Evolutionary conservation across 2,113 vertebrate genomes (phyloP).

Genomic region (Isurus oxyrinchus): DNA sequence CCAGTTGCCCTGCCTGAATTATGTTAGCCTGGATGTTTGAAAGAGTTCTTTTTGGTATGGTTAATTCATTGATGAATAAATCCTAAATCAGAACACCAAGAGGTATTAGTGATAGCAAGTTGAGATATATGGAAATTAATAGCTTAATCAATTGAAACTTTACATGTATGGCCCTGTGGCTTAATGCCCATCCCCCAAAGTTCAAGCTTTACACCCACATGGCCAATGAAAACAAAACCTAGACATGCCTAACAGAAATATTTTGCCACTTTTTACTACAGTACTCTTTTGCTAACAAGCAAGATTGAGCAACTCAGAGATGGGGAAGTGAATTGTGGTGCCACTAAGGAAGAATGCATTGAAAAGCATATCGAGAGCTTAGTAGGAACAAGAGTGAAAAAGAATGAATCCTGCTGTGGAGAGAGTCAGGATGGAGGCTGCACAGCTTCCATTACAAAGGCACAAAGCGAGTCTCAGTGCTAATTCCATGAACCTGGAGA

Average conservation of each 20-base stretch:
- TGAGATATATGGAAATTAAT: background rate
- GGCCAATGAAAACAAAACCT: background rate
- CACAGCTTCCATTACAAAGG: background rate
- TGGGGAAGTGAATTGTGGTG: background rate
- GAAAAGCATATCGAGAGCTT: background rate
- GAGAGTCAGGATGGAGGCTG: background rate
- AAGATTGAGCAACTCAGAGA: background rate
- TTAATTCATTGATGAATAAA: background rate
- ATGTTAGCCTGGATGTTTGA: background rate
- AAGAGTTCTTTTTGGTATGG: background rate
- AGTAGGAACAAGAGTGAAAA: background rate
- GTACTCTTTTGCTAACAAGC: background rate
- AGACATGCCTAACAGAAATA: background rate
- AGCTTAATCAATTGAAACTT: background rate
- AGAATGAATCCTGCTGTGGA: background rate
- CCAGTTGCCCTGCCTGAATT: background rate
- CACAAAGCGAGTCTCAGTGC: background rate
- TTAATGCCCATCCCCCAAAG: background rate
- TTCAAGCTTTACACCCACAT: background rate
- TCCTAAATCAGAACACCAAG: background rate
- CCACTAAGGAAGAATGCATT: background rate
- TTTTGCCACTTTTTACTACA: background rate
- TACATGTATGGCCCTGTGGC: background rate
- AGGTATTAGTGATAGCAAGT: background rate
- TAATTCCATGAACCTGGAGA: background rate